These are phyloP conservation scores for Stenolophus ochropezus DNA, from an alignment of 2,888 invertebrate genomes.

Conservation along the genomic window DNA sequence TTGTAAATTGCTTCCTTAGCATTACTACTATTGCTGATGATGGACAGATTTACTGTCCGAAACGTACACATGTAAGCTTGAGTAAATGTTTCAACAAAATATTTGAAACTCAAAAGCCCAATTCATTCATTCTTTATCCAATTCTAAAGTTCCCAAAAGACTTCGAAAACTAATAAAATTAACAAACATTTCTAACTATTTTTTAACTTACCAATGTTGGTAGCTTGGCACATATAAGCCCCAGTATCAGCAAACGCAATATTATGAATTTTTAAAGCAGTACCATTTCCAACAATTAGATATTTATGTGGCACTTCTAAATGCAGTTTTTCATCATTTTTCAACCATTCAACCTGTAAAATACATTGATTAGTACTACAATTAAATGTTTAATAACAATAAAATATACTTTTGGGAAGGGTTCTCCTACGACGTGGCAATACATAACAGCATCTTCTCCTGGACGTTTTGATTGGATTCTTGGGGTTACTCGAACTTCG, in stretches of 20 bases:
- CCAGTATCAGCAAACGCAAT: conserved; percentile 84
- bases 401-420: conserved; percentile 77
- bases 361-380: conserved; percentile 70
- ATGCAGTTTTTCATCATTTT: conserved; percentile 81
- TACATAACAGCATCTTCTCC: conserved; percentile 82
- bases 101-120: too few relatives aligned
- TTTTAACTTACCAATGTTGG: conserved; percentile 77
- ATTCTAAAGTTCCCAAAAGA: too few relatives aligned
- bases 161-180: too few relatives aligned
- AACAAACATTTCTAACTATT: too few relatives aligned
- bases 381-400: conserved; percentile 50
- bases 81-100: too few relatives aligned
- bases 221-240: conserved; percentile 85
- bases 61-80: too few relatives aligned
- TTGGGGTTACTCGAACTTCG: conserved; percentile 82
- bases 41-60: too few relatives aligned
- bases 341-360: conserved; percentile 80
- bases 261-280: conserved; percentile 79
- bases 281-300: conserved; percentile 80
- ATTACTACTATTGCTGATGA: too few relatives aligned
- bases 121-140: too few relatives aligned
- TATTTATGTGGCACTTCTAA: conserved; percentile 77
- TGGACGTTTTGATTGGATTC: conserved; percentile 80
- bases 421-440: conserved; percentile 85
- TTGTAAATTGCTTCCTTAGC: too few relatives aligned